These are phyloP conservation scores for Tachysurus fulvidraco DNA, from an alignment of 2,113 vertebrate genomes.

Conservation along the genomic window DNA sequence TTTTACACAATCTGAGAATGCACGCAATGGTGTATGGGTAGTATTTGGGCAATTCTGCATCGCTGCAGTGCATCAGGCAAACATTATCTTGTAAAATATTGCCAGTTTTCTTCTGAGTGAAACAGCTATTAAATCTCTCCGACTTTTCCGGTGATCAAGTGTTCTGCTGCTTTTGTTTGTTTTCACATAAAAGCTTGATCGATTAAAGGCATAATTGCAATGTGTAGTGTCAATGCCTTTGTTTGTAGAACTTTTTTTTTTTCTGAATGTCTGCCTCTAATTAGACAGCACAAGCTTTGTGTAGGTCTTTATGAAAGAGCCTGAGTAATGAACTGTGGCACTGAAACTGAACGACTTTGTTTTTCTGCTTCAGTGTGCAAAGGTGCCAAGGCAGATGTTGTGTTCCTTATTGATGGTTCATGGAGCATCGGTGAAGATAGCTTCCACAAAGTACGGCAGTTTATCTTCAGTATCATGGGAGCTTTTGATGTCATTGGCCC, in stretches of 20 bases:
- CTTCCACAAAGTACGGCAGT: conserved; percentile 92
- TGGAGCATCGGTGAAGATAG: conserved; percentile 99
- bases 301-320: conserved; percentile 13
- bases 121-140: conserved; percentile 54
- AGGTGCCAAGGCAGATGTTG: conserved; percentile 95
- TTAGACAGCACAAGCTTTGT: conserved; percentile 37
- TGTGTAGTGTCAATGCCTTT: conserved; percentile 45
- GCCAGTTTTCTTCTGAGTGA: conserved; percentile 33
- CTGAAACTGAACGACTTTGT: conserved; percentile 28
- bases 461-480: conserved; percentile 85
- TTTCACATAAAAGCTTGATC: conserved; percentile 46
- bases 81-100: conserved; percentile 47
- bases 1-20: conserved; percentile 14
- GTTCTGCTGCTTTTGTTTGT: conserved; percentile 44
- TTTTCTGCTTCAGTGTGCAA: conserved; percentile 81
- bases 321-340: conserved; percentile 6
- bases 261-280: conserved; percentile 39
- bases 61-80: conserved; percentile 47
- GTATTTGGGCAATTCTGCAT: conserved; percentile 3
- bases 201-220: conserved; percentile 54
- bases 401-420: conserved; percentile 96
- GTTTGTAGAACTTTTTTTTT: conserved; percentile 38
- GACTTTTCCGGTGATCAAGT: conserved; percentile 62
- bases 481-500: conserved; percentile 88
- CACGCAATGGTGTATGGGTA: conserved; percentile 24